phyloP scores from a whole-genome alignment of 2,797 vertebrate species.

The Sarcophilus harrisii region DNA sequence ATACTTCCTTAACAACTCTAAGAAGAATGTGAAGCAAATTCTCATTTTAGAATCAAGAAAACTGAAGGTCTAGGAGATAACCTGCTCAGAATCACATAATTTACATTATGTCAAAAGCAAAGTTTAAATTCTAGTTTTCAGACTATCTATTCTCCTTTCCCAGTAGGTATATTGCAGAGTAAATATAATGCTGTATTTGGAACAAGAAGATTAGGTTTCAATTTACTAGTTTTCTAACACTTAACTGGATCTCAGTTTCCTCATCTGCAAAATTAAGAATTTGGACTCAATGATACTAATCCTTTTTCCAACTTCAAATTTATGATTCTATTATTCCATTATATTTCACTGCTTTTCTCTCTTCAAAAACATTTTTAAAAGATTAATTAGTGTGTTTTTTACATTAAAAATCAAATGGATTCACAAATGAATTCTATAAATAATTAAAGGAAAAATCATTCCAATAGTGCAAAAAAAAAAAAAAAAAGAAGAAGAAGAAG shows the following conservation, averaged over 20 bases:
- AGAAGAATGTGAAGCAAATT: neutral
- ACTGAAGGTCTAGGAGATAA: neutral
- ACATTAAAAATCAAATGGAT: neutral
- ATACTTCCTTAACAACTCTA: neutral
- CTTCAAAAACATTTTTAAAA: neutral
- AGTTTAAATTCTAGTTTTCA: neutral
- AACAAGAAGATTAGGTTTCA: neutral
- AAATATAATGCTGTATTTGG: neutral
- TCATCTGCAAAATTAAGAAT: neutral
- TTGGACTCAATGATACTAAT: neutral
- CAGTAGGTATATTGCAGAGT: neutral
- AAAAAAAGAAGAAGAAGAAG: neutral
- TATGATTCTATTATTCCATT: neutral
- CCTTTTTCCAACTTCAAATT: neutral
- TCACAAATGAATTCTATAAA: neutral
- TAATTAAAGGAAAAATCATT: neutral
- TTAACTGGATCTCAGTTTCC: neutral
- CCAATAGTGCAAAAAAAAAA: neutral
- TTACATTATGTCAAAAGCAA: neutral
- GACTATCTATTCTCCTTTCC: neutral
- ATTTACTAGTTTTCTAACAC: neutral
- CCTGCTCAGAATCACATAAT: neutral
- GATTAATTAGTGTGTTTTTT: neutral
- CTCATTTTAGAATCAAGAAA: neutral
- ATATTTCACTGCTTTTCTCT: neutral